A percentile compares a stretch with the other conserved stretches of the same genome.
These are phyloP conservation scores for Puma concolor DNA, from an alignment of 2,113 vertebrate species.

Conservation along the genomic window DNA sequence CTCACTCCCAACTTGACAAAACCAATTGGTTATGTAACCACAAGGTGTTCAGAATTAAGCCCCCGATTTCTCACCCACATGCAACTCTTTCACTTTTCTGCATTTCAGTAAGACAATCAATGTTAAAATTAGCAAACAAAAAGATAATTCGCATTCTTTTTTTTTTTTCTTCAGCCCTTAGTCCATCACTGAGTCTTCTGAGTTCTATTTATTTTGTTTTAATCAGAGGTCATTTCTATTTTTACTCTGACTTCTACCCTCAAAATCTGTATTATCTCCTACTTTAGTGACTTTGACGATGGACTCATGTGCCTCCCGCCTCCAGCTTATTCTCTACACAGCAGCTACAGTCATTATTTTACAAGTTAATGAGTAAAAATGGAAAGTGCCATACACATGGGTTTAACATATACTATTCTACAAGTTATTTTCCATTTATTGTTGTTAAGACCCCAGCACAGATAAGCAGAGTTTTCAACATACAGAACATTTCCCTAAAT, in stretches of 20 bases:
- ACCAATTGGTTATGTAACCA: accelerated
- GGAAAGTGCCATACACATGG: background rate
- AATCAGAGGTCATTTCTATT: background rate
- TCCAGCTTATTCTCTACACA: background rate
- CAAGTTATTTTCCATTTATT: background rate
- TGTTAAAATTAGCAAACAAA: background rate
- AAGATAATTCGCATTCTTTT: background rate
- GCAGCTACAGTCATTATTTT: background rate
- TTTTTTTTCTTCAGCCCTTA: background rate
- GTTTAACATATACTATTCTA: background rate
- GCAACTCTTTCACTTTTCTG: background rate
- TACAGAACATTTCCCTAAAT: background rate
- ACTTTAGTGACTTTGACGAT: background rate
- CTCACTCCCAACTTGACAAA: background rate
- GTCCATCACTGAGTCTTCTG: background rate
- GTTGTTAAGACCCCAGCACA: background rate
- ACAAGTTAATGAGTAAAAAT: background rate
- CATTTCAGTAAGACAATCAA: background rate
- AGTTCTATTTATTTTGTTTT: background rate
- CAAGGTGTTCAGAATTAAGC: background rate
- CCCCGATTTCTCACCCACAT: background rate
- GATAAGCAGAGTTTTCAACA: background rate
- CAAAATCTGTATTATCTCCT: background rate
- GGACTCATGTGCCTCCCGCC: accelerated
- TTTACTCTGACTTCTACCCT: background rate